These are phyloP conservation scores for Cerastis leucographa DNA, from an alignment of 2,888 invertebrate species.

Conservation along the genomic window DNA sequence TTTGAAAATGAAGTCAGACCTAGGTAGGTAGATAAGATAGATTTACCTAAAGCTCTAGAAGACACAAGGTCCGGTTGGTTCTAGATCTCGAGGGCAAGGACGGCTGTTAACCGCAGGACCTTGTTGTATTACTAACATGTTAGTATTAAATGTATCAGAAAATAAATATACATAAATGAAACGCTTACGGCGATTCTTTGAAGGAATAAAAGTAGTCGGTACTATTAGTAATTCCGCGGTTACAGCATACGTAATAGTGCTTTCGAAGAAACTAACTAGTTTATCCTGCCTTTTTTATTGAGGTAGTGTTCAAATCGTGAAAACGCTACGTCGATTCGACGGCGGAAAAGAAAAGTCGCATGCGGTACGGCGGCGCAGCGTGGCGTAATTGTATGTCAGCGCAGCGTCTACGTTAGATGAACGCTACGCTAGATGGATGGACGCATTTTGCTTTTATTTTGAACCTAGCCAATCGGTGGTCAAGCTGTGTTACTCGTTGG, in stretches of 20 bases:
- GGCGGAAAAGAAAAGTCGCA: neutral
- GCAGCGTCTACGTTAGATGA: neutral
- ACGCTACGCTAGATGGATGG: neutral
- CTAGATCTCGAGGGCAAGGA: constrained; percentile 77
- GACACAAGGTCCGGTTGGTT: constrained; percentile 76
- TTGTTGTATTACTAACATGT: constrained; percentile 40
- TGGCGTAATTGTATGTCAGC: neutral
- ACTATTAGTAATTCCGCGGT: neutral
- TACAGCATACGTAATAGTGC: neutral
- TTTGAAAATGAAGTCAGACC: constrained; percentile 29
- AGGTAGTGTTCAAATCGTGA: neutral
- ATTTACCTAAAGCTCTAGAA: constrained; percentile 50
- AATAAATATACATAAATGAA: neutral
- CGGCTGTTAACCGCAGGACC: constrained; percentile 64
- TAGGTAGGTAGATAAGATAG: constrained; percentile 1
- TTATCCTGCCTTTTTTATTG: neutral
- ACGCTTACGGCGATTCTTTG: neutral
- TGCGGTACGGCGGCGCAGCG: neutral
- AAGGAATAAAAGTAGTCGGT: too few relatives aligned
- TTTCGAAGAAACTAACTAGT: constrained; percentile 1
- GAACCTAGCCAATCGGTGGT: neutral
- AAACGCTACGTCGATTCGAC: neutral
- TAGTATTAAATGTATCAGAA: constrained; percentile 29
- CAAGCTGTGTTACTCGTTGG: neutral
- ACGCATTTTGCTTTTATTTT: neutral